Percentiles rank a stretch among this genome's conserved stretches.
These are phyloP conservation scores for Callaeas wilsoni DNA, from an alignment of 2,113 vertebrate species.

Conservation along the genomic window DNA sequence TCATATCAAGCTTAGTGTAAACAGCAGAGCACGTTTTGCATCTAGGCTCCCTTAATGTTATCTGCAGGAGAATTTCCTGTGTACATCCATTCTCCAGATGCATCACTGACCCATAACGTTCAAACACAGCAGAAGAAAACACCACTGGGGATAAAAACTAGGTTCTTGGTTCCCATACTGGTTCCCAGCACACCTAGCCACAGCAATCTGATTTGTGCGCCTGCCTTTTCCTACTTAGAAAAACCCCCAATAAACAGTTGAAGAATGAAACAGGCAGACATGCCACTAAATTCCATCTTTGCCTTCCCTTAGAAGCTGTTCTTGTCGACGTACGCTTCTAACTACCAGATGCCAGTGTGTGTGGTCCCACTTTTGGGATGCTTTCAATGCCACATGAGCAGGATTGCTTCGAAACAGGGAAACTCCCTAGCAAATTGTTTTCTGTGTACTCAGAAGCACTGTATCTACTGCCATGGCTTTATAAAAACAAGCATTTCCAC, in stretches of 20 bases:
- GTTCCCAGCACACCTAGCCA: background rate
- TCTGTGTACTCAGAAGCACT: background rate
- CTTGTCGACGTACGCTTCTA: fast-evolving
- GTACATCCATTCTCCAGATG: background rate
- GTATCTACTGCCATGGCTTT: background rate
- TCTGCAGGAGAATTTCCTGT: background rate
- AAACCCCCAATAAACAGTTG: background rate
- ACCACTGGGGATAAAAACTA: background rate
- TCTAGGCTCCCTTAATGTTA: background rate
- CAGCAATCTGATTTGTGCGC: background rate
- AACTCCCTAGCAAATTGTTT: background rate
- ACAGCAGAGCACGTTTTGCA: background rate
- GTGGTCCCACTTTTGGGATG: background rate
- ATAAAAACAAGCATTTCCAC: background rate
- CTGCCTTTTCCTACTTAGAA: background rate
- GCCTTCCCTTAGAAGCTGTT: background rate
- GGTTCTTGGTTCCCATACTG: background rate
- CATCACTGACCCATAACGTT: background rate
- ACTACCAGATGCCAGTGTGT: background rate
- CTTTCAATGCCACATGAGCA: background rate
- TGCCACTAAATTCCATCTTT: background rate
- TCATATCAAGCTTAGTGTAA: background rate
- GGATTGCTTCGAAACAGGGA: background rate
- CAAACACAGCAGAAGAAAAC: background rate
- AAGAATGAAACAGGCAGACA: background rate